Evolutionary conservation across 2,113 vertebrate species (phyloP), one percentile per base, ranked within the genome.

Genomic region (Gobio gobio): DNA sequence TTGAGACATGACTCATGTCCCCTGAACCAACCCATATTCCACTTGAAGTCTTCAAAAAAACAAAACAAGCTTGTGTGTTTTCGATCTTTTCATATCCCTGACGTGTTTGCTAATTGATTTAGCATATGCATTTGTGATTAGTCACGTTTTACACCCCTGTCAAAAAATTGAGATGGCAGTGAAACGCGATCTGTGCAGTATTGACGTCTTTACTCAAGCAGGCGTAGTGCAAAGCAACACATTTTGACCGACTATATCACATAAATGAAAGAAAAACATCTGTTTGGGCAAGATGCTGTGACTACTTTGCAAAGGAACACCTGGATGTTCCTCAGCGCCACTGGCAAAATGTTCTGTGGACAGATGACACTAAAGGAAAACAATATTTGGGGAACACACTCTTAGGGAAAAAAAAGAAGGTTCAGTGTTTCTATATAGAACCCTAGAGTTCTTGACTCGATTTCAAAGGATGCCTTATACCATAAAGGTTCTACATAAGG

Each of bases 1-100:
- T 86, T 87, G 78, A 58, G 33, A 24, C 16, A 22, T 86, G 86
- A 74, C 68, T 89, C 72, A 75, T 64, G 66, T 85, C 61, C 45
- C 73, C 64, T 84, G 43, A 51, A 72, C 22, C 49, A 83, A 40
- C 18, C 76, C 20, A 43, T 74, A 61, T 58, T 64, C 29, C 40
- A 51, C 56, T 74, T 43, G 61, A 74, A 72, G 40, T 36, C 70
- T 64, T 16, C n/a, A 64, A 51, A 78, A 47, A 83, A 58, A 40
- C 85, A 59, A 58, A 56, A 47, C 66, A 47, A 33, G 75, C 83
- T 47, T 78, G 40, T 82, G 45, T 88, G 84, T 76, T 84, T 81
- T 80, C 5, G 5, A 45, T 16, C 36, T 81, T 68, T 75, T 1
- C 6, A 13, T 20, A 73, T 5, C n/a, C 20, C 45, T 82, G 5